phyloP scores from a whole-genome alignment of 2,113 vertebrate species.

The Mugil cephalus region DNA sequence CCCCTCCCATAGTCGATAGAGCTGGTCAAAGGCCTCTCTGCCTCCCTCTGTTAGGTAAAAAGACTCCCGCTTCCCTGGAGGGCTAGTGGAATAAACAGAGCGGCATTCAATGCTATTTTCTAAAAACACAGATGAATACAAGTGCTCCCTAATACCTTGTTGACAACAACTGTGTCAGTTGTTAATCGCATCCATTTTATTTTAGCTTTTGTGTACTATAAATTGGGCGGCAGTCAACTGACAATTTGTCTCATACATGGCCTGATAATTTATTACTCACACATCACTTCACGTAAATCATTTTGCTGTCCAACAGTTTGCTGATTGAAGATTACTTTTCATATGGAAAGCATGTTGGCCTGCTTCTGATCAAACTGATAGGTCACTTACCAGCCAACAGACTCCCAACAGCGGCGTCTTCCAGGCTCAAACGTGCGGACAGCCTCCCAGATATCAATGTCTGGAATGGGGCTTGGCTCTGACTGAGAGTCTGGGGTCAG shows the following conservation, averaged over 20 bases:
- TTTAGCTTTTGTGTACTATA: too few relatives aligned
- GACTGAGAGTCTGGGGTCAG: constrained; percentile 98
- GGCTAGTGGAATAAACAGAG: constrained; percentile 73
- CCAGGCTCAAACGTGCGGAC: constrained; percentile 89
- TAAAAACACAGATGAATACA: neutral
- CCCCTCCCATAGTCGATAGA: constrained; percentile 90
- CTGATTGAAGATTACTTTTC: neutral
- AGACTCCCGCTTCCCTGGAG: constrained; percentile 92
- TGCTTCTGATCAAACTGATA: neutral
- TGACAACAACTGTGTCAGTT: neutral
- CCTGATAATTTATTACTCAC: too few relatives aligned
- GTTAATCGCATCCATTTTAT: too few relatives aligned
- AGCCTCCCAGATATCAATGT: constrained; percentile 93
- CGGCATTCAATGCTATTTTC: neutral
- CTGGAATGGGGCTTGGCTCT: constrained; percentile 89
- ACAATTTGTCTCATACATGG: too few relatives aligned
- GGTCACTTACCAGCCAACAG: constrained; percentile 91
- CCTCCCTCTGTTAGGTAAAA: constrained; percentile 94
- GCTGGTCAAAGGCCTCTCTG: constrained; percentile 92
- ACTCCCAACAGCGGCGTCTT: constrained; percentile 94
- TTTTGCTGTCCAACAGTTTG: too few relatives aligned
- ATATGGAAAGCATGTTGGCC: neutral
- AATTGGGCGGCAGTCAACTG: too few relatives aligned
- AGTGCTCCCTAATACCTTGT: neutral
- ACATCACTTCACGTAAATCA: too few relatives aligned